These are phyloP conservation scores for Lepidochrysops patricia DNA, from an alignment of 2,888 invertebrate species.

Conservation along the genomic window DNA sequence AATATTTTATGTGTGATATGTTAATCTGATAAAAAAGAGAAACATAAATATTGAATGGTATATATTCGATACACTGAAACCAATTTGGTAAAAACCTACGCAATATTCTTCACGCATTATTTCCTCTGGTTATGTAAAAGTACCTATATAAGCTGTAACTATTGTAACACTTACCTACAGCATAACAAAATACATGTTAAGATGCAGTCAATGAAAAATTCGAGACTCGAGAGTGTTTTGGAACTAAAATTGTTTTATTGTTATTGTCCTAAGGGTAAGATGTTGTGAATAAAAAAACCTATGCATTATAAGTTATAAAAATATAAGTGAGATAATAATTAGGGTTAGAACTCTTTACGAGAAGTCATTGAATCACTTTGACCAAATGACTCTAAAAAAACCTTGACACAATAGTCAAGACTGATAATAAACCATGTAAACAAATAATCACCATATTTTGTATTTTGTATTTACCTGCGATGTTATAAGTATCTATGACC, in stretches of 20 bases:
- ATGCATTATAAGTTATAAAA: too few species aligned
- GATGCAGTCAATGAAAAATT: background rate
- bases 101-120: conserved; percentile 1
- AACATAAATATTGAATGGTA: too few species aligned
- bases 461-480: background rate
- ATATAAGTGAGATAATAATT: too few species aligned
- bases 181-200: background rate
- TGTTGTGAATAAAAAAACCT: too few species aligned
- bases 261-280: background rate
- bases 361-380: background rate
- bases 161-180: background rate
- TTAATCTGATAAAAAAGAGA: too few species aligned
- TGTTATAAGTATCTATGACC: background rate
- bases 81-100: background rate
- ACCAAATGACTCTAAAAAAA: background rate
- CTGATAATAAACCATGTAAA: background rate
- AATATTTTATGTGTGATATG: too few species aligned
- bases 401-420: background rate
- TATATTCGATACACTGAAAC: too few species aligned
- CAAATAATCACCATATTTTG: background rate
- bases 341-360: too few species aligned
- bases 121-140: background rate
- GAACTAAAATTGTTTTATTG: too few species aligned
- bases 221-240: too few species aligned
- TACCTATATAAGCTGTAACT: background rate